phyloP scores from a whole-genome alignment of 2,888 invertebrate genomes.

The Antitype chi region DNA sequence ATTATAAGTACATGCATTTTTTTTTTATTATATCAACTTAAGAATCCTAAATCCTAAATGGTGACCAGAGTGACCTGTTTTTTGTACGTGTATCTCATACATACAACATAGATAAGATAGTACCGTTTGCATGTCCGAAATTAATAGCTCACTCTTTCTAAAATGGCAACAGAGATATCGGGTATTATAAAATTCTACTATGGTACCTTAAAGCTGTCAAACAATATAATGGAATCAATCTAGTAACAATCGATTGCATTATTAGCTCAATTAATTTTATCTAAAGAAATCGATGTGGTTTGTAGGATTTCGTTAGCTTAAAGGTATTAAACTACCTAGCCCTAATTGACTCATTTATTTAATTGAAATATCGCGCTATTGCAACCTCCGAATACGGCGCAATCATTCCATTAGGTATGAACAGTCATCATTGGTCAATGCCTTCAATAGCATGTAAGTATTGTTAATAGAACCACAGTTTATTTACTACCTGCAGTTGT shows the following conservation, averaged over 20 bases:
- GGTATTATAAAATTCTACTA: not conserved
- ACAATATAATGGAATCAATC: not conserved
- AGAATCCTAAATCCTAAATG: not conserved
- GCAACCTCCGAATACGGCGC: not conserved
- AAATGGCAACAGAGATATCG: not conserved
- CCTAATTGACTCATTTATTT: constrained; percentile 6
- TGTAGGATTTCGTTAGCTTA: not conserved
- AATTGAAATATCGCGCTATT: constrained; percentile 3
- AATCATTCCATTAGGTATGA: constrained; percentile 22
- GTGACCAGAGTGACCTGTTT: not conserved
- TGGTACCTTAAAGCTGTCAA: not conserved
- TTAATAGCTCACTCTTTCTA: not conserved
- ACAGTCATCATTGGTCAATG: constrained; percentile 17
- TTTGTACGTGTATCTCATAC: not conserved
- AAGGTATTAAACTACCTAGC: not conserved
- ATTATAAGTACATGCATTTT: too few relatives aligned
- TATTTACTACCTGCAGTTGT: not conserved
- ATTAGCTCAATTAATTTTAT: not conserved
- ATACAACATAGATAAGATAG: not conserved
- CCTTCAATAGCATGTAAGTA: not conserved
- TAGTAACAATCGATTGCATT: not conserved
- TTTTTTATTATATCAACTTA: not conserved
- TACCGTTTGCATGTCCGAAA: not conserved
- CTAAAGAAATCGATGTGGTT: not conserved
- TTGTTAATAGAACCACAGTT: not conserved